Evolutionary conservation across 2,888 invertebrate species (phyloP).

Genomic region (Eilema sororculum): DNA sequence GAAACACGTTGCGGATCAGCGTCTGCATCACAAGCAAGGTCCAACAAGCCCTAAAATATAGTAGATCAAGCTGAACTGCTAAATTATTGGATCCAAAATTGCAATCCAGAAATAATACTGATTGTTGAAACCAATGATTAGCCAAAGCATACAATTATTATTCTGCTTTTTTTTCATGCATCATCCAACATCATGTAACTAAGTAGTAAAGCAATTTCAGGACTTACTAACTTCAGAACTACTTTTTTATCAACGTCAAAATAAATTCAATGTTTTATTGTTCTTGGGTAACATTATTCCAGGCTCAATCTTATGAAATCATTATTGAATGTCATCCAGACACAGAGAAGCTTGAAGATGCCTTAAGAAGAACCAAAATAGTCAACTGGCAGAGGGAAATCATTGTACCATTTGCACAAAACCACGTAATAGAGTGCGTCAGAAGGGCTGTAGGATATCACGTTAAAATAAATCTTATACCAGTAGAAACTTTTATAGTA

Average conservation of each 20-base stretch:
- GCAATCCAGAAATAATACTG: no score
- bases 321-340: slow-evolving; percentile 58
- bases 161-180: no score
- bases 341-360: slow-evolving; percentile 56
- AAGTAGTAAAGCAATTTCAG: no score
- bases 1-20: no score
- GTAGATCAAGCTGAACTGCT: no score
- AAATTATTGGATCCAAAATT: no score
- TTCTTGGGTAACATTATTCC: slow-evolving; percentile 27
- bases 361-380: slow-evolving; percentile 55
- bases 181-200: no score
- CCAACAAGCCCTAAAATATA: no score
- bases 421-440: slow-evolving; percentile 39
- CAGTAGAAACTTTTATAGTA: slow-evolving; percentile 5
- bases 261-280: background rate
- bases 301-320: slow-evolving; percentile 57
- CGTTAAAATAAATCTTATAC: background rate
- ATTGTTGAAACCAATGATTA: no score
- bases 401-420: slow-evolving; percentile 50
- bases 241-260: background rate
- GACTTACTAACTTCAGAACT: background rate
- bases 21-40: no score
- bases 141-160: no score
- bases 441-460: background rate
- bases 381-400: slow-evolving; percentile 57